A percentile compares a stretch with the other conserved stretches of the same genome.
Conservation (phyloP, 2,888 invertebrate species). For the Chaetogeoica ovagalla region DNA sequence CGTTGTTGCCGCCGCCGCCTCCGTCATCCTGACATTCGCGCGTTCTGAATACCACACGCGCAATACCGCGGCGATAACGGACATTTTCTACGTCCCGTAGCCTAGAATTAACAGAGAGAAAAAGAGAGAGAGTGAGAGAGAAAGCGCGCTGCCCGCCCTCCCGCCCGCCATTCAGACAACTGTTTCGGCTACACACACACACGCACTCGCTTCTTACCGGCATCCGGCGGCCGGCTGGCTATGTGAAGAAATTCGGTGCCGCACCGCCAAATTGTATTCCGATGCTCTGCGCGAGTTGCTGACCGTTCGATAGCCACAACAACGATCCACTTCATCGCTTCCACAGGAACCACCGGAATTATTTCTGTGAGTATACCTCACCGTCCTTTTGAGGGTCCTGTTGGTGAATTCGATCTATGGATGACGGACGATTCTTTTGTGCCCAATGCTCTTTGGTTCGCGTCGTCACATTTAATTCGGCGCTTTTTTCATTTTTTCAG, state of each 20-base stretch:
- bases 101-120: too few relatives aligned
- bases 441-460: too few relatives aligned
- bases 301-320: background rate
- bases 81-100: slow-evolving; percentile 7
- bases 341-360: slow-evolving; percentile 1
- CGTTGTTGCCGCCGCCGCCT: background rate
- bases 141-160: too few relatives aligned
- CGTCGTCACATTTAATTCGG: background rate
- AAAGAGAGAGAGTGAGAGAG: too few relatives aligned
- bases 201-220: background rate
- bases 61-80: slow-evolving; percentile 3
- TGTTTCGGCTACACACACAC: background rate
- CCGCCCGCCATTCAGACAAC: too few relatives aligned
- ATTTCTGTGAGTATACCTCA: slow-evolving; percentile 19
- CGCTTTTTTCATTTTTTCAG: slow-evolving; percentile 11
- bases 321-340: background rate
- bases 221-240: background rate
- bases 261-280: slow-evolving; percentile 3
- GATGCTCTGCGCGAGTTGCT: slow-evolving; percentile 5
- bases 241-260: slow-evolving; percentile 4
- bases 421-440: too few relatives aligned
- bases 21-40: background rate
- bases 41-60: background rate
- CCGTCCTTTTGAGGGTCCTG: too few relatives aligned
- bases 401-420: too few relatives aligned